These are phyloP conservation scores for Orientallactaga sibirica DNA, from an alignment of 2,797 vertebrate species.

Conservation along the genomic window DNA sequence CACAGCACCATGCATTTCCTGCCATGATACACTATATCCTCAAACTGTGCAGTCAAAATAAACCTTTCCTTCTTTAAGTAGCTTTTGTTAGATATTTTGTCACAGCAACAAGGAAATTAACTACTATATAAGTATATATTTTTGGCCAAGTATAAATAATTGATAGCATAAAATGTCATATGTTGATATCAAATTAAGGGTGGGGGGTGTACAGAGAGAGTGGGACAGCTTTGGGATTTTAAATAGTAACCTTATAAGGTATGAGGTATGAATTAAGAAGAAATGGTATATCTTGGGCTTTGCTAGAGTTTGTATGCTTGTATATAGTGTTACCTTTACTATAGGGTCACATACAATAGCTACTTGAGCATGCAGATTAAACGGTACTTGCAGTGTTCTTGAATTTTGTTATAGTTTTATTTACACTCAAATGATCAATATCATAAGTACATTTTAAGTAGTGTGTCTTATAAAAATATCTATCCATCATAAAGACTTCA, in stretches of 20 bases:
- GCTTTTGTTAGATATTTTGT: too few relatives aligned
- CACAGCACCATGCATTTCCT: too few relatives aligned
- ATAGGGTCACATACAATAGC: not conserved
- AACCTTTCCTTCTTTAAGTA: too few relatives aligned
- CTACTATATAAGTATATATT: too few relatives aligned
- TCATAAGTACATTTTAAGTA: not conserved
- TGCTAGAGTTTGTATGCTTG: not conserved
- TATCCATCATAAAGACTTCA: not conserved
- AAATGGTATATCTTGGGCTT: not conserved
- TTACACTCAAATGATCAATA: not conserved
- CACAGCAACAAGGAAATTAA: too few relatives aligned
- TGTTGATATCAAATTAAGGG: not conserved
- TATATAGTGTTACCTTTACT: not conserved
- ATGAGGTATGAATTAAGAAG: not conserved
- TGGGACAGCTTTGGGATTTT: not conserved
- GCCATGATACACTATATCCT: too few relatives aligned
- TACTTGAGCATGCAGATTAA: not conserved
- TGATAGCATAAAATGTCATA: not conserved
- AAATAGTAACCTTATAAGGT: not conserved
- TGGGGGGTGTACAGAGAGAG: not conserved
- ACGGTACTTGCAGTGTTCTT: not conserved
- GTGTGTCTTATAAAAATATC: not conserved
- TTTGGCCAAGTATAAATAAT: not conserved
- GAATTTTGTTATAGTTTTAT: conserved; percentile 20
- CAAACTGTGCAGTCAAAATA: too few relatives aligned